Evolutionary conservation across 2,113 vertebrate species (phyloP).

Genomic region (Podarcis muralis): DNA sequence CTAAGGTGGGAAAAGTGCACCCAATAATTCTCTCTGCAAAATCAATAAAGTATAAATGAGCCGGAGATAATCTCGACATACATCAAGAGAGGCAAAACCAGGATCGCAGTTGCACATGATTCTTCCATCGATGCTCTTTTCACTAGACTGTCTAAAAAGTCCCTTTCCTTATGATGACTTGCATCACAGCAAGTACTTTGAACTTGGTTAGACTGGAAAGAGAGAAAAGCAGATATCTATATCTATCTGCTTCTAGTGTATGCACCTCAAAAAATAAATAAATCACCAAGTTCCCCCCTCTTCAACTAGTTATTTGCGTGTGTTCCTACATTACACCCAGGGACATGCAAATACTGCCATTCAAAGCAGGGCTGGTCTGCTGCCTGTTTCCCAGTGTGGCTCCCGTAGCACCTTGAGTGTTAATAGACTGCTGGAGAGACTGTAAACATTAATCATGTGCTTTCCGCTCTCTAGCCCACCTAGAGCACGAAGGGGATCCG

Average conservation of each 20-base stretch:
- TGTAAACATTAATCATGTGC: conserved; percentile 50
- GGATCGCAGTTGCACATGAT: conserved; percentile 14
- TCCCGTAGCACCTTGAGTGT: not conserved
- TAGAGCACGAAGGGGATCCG: not conserved
- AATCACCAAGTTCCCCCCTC: no score
- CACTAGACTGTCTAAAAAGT: not conserved
- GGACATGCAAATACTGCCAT: not conserved
- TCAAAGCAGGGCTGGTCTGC: not conserved
- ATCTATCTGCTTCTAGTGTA: not conserved
- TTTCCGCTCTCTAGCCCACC: conserved; percentile 3
- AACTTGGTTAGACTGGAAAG: not conserved
- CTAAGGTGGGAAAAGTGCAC: no score
- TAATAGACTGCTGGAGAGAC: conserved; percentile 8
- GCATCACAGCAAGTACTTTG: not conserved
- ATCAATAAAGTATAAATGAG: not conserved
- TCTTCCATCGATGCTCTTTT: conserved; percentile 20
- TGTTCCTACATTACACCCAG: not conserved
- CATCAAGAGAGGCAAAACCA: not conserved
- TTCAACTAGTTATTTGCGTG: not conserved
- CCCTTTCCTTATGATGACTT: not conserved
- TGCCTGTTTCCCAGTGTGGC: not conserved
- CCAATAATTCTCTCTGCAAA: no score
- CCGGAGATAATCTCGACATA: conserved; percentile 17
- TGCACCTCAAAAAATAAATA: not conserved
- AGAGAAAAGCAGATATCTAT: no score